Base-by-base conservation (phyloP, 2,888 invertebrate genomes). In the Napeogenes sylphis region DNA sequence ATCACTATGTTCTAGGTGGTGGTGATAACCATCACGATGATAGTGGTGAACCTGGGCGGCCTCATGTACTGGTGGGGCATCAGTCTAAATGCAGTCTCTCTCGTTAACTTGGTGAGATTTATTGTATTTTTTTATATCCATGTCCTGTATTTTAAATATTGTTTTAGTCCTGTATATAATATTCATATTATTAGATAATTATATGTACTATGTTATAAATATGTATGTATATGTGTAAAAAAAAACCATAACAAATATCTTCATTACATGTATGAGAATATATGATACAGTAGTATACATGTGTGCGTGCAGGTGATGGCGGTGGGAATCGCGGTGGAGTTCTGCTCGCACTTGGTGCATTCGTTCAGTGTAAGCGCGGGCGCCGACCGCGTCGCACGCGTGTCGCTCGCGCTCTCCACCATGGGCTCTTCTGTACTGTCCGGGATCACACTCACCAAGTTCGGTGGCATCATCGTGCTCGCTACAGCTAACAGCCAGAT, bases 401-500 rank as follows among this genome's bases (percentile, higher is more conserved):
- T 98, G 0, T 92, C 95, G 0, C 95, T 96, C 77, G 94, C 98
- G 2, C 91, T 99, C 38, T 93, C 95, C 13, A 94, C 94, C 78
- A 98, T 99, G 96, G 99, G 99, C 70, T 96, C 96, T 74, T 98
- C 98, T 8, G 97, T 99, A 71, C 95, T 99, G 70, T 98, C 98
- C 56, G 99, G 99, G 62, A 99, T 99, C 78, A 99, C 99, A 12
- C 92, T 99, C 67, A 99, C 99, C 64, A 99, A 99, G 90, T 97
- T 99, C 83, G 98, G 97, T 53, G 99, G 99, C 56, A 99, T 99
- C 81, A 93, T 99, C 68, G 98, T 99, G 61, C 92, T 99, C 68
- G 98, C 96, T 30, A 99, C 99, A 82, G 98, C 99, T 32, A 98
- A 98, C 85, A 98, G 98, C 64, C 98, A 99, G 92, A 97, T 99